These are phyloP conservation scores for Cephalophus harveyi DNA, from an alignment of 2,113 vertebrate species.

Conservation along the genomic window DNA sequence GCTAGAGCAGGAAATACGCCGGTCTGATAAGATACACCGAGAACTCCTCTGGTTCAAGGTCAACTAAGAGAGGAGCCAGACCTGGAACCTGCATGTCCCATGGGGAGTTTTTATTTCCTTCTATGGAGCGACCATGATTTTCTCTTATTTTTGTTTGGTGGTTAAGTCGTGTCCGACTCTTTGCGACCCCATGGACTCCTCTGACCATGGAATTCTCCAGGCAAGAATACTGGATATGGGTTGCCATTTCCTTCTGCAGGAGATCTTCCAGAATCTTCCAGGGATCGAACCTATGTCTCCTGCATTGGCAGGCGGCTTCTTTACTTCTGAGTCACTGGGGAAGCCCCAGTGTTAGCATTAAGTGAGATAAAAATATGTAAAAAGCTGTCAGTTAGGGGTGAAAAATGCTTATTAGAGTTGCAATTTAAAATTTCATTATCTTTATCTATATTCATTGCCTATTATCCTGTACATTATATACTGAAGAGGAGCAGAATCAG, in stretches of 20 bases:
- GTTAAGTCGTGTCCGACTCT: neutral
- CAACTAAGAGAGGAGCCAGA: neutral
- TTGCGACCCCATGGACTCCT: neutral
- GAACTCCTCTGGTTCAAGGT: neutral
- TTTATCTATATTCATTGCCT: neutral
- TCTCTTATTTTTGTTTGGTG: neutral
- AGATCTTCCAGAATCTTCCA: neutral
- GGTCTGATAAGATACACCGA: fast-evolving
- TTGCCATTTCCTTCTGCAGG: neutral
- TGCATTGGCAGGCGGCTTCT: neutral
- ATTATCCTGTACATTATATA: neutral
- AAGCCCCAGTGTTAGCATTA: neutral
- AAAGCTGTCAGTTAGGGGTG: neutral
- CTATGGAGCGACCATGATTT: fast-evolving
- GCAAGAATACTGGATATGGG: neutral
- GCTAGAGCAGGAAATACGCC: neutral
- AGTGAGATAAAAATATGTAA: neutral
- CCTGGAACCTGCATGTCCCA: neutral
- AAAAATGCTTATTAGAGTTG: neutral
- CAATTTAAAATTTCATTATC: neutral
- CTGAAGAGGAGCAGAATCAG: neutral
- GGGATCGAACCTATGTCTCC: neutral
- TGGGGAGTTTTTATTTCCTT: neutral
- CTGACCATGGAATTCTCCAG: neutral
- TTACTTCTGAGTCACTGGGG: neutral